phyloP scores from a whole-genome alignment of 2,113 vertebrate genomes.

The Halichoerus grypus region DNA sequence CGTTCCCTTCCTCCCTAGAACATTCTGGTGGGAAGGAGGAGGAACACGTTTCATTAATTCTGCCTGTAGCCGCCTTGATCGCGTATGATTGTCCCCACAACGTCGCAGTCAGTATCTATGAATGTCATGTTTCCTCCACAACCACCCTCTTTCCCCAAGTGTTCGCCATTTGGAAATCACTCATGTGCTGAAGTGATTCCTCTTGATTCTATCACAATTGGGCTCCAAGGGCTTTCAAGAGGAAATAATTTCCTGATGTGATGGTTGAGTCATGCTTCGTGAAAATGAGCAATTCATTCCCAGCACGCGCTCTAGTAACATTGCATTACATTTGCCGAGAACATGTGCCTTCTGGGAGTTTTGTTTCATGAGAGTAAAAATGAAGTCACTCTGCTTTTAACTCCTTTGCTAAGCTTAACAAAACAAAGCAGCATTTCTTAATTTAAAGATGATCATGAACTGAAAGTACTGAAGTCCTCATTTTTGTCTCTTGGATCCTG shows the following conservation, averaged over 20 bases:
- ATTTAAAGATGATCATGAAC: not conserved
- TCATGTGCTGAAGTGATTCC: not conserved
- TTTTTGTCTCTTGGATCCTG: not conserved
- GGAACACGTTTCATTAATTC: not conserved
- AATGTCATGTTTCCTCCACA: not conserved
- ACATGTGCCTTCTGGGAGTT: constrained; percentile 12
- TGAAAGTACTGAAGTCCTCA: not conserved
- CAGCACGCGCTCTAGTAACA: not conserved
- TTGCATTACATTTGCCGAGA: not conserved
- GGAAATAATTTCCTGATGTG: not conserved
- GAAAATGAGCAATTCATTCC: constrained; percentile 34
- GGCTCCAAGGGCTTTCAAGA: constrained; percentile 26
- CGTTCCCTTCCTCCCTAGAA: not conserved
- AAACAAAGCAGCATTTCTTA: not conserved
- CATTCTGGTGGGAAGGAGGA: not conserved
- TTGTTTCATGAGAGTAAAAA: not conserved
- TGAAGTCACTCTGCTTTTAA: constrained; percentile 13
- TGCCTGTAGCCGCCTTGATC: not conserved
- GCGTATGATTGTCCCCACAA: not conserved
- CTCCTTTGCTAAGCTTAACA: constrained; percentile 1
- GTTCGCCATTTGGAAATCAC: constrained; percentile 15
- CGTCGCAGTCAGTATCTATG: not conserved
- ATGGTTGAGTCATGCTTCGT: constrained; percentile 41
- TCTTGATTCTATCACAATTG: constrained; percentile 16
- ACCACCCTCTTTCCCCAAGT: not conserved